Evolutionary conservation across 2,797 vertebrate species (phyloP).

Genomic region (Eupleurogrammus muticus): DNA sequence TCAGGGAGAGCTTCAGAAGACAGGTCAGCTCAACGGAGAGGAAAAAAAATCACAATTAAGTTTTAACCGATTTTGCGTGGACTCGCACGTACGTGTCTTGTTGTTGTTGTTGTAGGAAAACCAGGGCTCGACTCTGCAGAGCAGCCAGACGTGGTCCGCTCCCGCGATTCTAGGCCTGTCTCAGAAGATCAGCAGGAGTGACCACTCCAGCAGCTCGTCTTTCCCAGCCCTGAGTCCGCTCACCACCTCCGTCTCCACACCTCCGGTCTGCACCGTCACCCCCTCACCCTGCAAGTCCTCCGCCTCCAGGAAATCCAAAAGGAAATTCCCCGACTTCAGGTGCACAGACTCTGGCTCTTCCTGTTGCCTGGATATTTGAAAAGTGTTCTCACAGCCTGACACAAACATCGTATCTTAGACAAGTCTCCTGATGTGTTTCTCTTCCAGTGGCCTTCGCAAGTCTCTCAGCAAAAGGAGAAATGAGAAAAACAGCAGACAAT

Average conservation of each 20-base stretch:
- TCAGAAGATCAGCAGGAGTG: slow-evolving; percentile 58
- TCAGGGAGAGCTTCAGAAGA: slow-evolving; percentile 85
- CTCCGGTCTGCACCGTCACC: slow-evolving; percentile 60
- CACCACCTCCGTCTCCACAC: slow-evolving; percentile 78
- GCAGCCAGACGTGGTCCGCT: slow-evolving; percentile 64
- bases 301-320: slow-evolving; percentile 84
- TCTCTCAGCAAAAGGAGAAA: slow-evolving; percentile 89
- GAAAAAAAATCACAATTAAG: background rate
- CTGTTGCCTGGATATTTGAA: background rate
- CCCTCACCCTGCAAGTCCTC: slow-evolving; percentile 78
- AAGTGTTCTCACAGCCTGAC: too few species aligned
- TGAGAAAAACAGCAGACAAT: slow-evolving; percentile 83
- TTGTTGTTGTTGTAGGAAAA: slow-evolving; percentile 53
- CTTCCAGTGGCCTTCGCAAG: slow-evolving; percentile 88
- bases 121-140: slow-evolving; percentile 69
- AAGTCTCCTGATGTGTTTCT: background rate
- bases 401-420: too few species aligned
- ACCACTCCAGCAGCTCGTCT: slow-evolving; percentile 68
- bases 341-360: slow-evolving; percentile 49
- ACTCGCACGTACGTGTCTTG: background rate
- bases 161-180: slow-evolving; percentile 42
- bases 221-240: slow-evolving; percentile 68
- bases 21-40: slow-evolving; percentile 67
- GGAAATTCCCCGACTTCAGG: slow-evolving; percentile 92
- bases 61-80: background rate